Base-by-base conservation (phyloP, 2,888 invertebrate species). In the Drosophila antonietae region DNA sequence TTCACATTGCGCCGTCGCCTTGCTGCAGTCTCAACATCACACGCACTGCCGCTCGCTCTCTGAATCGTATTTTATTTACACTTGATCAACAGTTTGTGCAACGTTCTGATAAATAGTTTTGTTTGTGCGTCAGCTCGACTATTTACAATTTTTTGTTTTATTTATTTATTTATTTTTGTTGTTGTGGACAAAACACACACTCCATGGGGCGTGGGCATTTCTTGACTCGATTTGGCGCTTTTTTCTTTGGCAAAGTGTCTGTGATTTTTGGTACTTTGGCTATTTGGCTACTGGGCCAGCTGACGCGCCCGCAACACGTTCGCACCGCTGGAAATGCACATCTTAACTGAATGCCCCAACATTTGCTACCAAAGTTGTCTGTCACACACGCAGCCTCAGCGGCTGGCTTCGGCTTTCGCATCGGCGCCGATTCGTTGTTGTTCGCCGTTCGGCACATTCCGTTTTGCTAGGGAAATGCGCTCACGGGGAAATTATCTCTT, bases 261-360 rank as follows among this genome's bases (percentile, higher is more conserved):
- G 46, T 68, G 63, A 44, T 20, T 61, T 12, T 64, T 58, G 46
- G 14, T 39, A 35, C 63, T 64, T 53, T 65, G 66, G 62, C 52
- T 83, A 10, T 43, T 68, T 68, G 68, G 72, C 66, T 73, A 68
- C 51, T 70, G 49, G 80, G 78, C 81, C 87, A 81, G 65, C 71
- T 80, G 76, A 81, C 90, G 90, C 86, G 85, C 80, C 88, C 82
- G 84, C 81, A 78, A 91, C 88, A 91, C 91, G 90, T 91, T 90
- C 88, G 91, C 84, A 90, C 90, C 90, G 90, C 88, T 89, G 88
- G 89, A 91, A 91, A 87, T 89, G 89, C 89, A 91, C 91, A 91
- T 91, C 91, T 90, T 91, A 89, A 91, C 91, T 91, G 90, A 91
- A 87, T 66, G 76, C 49, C 57, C 68, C 67, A 73, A 47, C 58